Evolutionary conservation across 2,113 vertebrate species (phyloP).

Genomic region (Clinocottus analis): DNA sequence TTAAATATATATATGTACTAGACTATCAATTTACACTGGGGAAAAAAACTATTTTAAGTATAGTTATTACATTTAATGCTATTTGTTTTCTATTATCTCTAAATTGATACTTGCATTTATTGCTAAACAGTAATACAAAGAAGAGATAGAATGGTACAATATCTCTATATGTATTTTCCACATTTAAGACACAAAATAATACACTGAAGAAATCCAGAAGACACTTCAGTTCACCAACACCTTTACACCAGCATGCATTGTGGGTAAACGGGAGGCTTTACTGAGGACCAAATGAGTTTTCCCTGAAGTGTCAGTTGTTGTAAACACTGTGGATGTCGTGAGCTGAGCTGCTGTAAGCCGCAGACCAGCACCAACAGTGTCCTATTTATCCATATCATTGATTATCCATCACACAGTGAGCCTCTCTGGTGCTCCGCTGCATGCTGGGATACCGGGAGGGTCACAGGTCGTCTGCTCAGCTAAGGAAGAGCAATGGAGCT

Average conservation of each 20-base stretch:
- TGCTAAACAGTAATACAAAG: too few species aligned
- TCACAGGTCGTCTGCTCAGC: conserved; percentile 23
- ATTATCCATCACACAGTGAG: conserved; percentile 50
- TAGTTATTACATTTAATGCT: too few species aligned
- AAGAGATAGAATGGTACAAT: too few species aligned
- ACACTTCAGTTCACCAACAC: not conserved
- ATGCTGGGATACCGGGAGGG: not conserved
- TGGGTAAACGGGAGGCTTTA: not conserved
- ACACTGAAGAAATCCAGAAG: not conserved
- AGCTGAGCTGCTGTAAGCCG: conserved; percentile 20
- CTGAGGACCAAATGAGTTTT: not conserved
- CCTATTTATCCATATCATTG: conserved; percentile 35
- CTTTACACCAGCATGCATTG: not conserved
- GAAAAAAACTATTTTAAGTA: not conserved
- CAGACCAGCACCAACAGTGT: not conserved
- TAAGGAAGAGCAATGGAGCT: conserved; percentile 2
- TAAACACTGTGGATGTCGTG: conserved; percentile 6
- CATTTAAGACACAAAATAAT: not conserved
- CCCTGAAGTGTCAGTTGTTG: not conserved
- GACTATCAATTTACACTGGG: not conserved
- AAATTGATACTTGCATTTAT: too few species aligned
- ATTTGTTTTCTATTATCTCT: too few species aligned
- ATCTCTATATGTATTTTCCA: too few species aligned
- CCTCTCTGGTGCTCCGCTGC: not conserved
- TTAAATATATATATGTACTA: too few species aligned